phyloP scores from a whole-genome alignment of 1,140 invertebrate genomes.

The Laupala kohalensis region DNA sequence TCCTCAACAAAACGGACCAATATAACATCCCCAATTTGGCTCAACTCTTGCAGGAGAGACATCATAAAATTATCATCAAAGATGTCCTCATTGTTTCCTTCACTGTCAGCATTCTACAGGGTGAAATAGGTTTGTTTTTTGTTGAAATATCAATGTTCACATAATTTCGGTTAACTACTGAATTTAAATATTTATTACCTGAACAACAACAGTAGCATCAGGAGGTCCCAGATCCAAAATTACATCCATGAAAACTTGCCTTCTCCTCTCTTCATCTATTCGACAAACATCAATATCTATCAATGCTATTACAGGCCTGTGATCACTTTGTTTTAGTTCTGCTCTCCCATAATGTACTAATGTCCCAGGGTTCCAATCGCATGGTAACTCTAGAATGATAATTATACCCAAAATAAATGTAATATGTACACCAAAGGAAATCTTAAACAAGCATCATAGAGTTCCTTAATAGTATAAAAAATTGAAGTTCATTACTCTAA shows the following conservation, averaged over 20 bases:
- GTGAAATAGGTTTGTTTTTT: too few species aligned
- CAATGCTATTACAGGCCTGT: constrained; percentile 82
- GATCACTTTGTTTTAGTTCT: constrained; percentile 96
- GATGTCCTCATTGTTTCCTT: constrained; percentile 22
- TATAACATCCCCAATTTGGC: constrained; percentile 70
- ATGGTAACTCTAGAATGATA: constrained; percentile 31
- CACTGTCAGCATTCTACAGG: background rate
- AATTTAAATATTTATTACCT: constrained; percentile 26
- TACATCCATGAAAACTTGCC: constrained; percentile 69
- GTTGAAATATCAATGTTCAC: background rate
- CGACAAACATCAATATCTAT: constrained; percentile 76
- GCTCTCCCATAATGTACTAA: constrained; percentile 80
- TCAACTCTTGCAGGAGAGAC: constrained; percentile 54
- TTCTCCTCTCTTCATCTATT: constrained; percentile 57
- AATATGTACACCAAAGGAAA: too few species aligned
- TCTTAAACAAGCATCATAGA: background rate
- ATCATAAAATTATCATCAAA: constrained; percentile 60
- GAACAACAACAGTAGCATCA: constrained; percentile 84
- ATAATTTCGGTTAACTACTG: background rate
- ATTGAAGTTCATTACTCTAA: too few species aligned
- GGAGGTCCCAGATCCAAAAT: constrained; percentile 81
- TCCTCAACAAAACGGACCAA: constrained; percentile 82
- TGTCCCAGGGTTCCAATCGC: constrained; percentile 60
- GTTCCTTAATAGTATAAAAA: background rate
- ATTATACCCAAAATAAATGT: constrained; percentile 6